These are phyloP conservation scores for Danio jaintianensis DNA, from an alignment of 2,797 vertebrate species.

Conservation along the genomic window DNA sequence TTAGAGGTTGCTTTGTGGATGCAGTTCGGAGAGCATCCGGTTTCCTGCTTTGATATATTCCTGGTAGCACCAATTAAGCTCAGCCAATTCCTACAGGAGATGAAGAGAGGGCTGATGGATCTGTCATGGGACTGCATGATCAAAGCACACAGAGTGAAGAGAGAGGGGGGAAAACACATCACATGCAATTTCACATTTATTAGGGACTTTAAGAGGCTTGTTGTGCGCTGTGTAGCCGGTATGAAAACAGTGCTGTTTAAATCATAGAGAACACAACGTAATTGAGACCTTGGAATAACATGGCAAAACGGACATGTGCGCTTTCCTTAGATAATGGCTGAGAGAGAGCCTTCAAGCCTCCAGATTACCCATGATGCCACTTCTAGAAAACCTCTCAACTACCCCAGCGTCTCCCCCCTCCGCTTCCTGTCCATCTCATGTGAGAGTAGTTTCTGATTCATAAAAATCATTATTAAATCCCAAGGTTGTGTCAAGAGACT, in stretches of 20 bases:
- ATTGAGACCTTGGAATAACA: slow-evolving; percentile 73
- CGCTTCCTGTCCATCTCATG: slow-evolving; percentile 69
- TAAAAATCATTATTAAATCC: slow-evolving; percentile 69
- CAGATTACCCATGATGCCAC: slow-evolving; percentile 61
- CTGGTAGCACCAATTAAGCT: slow-evolving; percentile 79
- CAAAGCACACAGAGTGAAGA: slow-evolving; percentile 71
- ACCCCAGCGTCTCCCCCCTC: slow-evolving; percentile 35
- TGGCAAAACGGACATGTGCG: slow-evolving; percentile 69
- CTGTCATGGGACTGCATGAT: slow-evolving; percentile 79
- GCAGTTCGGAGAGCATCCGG: slow-evolving; percentile 73
- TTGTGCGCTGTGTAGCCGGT: slow-evolving; percentile 70
- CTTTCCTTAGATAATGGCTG: slow-evolving; percentile 70
- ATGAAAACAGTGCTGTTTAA: slow-evolving; percentile 71
- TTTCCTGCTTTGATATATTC: slow-evolving; percentile 82
- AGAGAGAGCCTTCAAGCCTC: slow-evolving; percentile 67
- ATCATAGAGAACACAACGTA: slow-evolving; percentile 68
- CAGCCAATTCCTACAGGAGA: slow-evolving; percentile 76
- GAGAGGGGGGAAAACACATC: slow-evolving; percentile 61
- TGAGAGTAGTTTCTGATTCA: slow-evolving; percentile 71
- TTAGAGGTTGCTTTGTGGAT: slow-evolving; percentile 68
- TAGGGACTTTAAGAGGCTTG: slow-evolving; percentile 74
- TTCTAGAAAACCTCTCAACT: slow-evolving; percentile 31
- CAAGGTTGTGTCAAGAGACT: slow-evolving; percentile 61
- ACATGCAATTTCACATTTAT: slow-evolving; percentile 78
- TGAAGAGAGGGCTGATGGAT: slow-evolving; percentile 77